These are phyloP conservation scores for Pseudolaguvia tuberculata DNA, from an alignment of 2,113 vertebrate species.

Conservation along the genomic window DNA sequence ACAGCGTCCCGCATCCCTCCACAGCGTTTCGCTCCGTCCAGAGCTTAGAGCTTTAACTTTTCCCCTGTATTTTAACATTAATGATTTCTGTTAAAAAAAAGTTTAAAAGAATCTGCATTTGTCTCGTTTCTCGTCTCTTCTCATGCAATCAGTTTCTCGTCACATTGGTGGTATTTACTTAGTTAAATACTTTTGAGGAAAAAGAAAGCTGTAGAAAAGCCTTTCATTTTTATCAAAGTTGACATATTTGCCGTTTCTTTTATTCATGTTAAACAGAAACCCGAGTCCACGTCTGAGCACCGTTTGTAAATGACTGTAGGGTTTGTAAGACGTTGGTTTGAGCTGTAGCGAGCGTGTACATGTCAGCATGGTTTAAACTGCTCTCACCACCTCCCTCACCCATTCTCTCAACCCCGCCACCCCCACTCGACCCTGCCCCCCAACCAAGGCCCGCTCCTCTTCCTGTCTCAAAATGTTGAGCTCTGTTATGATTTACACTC, in stretches of 20 bases:
- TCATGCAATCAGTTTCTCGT: no score
- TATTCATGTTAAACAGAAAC: slow-evolving; percentile 3
- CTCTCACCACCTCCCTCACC: slow-evolving; percentile 5
- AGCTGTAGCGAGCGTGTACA: not conserved
- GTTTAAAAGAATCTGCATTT: no score
- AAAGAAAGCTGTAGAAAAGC: not conserved
- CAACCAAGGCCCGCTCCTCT: not conserved
- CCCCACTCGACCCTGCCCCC: no score
- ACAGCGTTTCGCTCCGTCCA: no score
- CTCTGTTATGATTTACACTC: slow-evolving; percentile 39
- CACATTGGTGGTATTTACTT: not conserved
- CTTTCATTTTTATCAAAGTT: not conserved
- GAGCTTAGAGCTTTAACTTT: no score
- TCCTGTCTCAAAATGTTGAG: slow-evolving; percentile 30
- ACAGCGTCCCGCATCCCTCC: no score
- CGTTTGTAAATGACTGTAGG: not conserved
- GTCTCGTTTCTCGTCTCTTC: no score
- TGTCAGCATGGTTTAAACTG: slow-evolving; percentile 21
- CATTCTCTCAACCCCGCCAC: not conserved
- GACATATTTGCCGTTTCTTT: not conserved
- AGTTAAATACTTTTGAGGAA: not conserved
- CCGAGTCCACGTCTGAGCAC: not conserved
- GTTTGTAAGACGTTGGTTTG: slow-evolving; percentile 15
- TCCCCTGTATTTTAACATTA: no score
- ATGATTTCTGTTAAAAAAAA: no score